phyloP scores from a whole-genome alignment of 1,140 invertebrate species.

The Bombus confusus region DNA sequence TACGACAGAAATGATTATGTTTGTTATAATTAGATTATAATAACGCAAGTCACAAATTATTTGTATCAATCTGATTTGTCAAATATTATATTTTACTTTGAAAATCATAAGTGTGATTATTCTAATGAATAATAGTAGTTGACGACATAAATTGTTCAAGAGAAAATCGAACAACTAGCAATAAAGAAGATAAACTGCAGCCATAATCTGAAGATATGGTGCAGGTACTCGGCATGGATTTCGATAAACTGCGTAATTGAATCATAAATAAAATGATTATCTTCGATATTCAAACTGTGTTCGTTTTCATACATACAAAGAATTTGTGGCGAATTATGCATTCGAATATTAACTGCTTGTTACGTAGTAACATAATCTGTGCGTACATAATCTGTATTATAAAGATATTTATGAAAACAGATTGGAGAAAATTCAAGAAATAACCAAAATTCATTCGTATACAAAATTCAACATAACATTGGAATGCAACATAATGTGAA shows the following conservation, averaged over 20 bases:
- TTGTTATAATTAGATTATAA: neutral
- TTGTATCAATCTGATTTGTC: neutral
- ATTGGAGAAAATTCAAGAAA: neutral
- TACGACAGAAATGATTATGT: neutral
- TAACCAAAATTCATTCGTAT: neutral
- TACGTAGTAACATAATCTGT: neutral
- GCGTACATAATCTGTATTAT: too few relatives aligned
- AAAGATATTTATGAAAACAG: neutral
- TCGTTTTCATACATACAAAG: neutral
- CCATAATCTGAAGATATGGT: slow-evolving; percentile 10
- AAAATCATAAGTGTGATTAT: neutral
- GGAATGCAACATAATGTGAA: neutral
- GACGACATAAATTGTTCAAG: neutral
- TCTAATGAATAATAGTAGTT: too few relatives aligned
- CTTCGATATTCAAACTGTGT: neutral
- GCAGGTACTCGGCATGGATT: neutral
- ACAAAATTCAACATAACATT: neutral
- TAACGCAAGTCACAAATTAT: neutral
- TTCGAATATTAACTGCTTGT: neutral
- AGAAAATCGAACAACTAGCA: neutral
- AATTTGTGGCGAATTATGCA: neutral
- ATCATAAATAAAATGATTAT: slow-evolving; percentile 42
- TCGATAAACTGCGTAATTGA: slow-evolving; percentile 21
- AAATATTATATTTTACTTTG: neutral
- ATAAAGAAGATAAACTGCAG: slow-evolving; percentile 18